These are phyloP conservation scores for Hyla sarda DNA, from an alignment of 2,113 vertebrate genomes.

Conservation along the genomic window DNA sequence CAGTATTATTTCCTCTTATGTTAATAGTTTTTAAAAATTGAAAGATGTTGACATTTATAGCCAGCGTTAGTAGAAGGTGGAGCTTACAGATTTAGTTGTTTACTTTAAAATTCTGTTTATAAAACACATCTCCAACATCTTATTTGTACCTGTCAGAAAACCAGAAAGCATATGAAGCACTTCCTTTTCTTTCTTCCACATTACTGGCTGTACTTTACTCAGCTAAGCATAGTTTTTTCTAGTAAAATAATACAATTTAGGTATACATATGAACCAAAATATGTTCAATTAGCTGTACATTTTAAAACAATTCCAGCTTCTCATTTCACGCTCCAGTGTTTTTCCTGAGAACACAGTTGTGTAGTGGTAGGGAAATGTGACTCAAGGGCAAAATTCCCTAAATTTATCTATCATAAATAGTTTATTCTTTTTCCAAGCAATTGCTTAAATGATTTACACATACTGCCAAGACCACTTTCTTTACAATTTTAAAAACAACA, in stretches of 20 bases:
- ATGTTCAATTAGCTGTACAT: slow-evolving; percentile 48
- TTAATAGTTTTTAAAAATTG: no score
- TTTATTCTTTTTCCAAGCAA: background rate
- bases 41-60: no score
- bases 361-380: slow-evolving; percentile 14
- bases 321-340: slow-evolving; percentile 39
- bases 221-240: slow-evolving; percentile 17
- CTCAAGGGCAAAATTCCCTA: slow-evolving; percentile 36
- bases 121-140: background rate
- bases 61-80: no score
- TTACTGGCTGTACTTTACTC: background rate
- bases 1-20: no score
- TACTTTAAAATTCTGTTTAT: background rate
- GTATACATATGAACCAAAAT: slow-evolving; percentile 28
- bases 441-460: background rate
- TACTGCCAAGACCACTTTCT: background rate
- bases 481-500: background rate
- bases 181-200: background rate
- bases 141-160: slow-evolving; percentile 25
- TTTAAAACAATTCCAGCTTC: slow-evolving; percentile 41
- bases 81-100: background rate
- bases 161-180: background rate
- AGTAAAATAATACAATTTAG: background rate
- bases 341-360: slow-evolving; percentile 29
- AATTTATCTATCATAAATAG: slow-evolving; percentile 24